Conservation (phyloP, 1,140 invertebrate genomes). For the Dreissena rostriformis region DNA sequence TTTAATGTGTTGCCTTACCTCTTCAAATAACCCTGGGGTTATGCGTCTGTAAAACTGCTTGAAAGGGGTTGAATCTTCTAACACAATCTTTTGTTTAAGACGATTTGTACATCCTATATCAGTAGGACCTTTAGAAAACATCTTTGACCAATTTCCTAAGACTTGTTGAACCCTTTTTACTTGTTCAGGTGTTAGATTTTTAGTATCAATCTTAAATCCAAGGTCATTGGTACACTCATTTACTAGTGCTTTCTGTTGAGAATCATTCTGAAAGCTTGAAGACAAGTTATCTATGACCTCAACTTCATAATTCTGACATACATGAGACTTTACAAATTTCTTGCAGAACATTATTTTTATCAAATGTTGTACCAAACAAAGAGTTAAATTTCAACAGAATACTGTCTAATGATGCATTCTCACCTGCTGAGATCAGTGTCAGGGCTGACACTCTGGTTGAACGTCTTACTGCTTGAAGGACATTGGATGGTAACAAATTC, state of each 20-base stretch:
- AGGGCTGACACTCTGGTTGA: too few species aligned
- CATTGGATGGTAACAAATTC: too few species aligned
- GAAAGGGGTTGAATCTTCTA: constrained; percentile 29
- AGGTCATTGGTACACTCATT: constrained; percentile 12
- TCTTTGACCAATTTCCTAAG: constrained; percentile 30
- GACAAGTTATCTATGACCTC: constrained; percentile 15
- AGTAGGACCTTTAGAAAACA: constrained; percentile 27
- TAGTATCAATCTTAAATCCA: constrained; percentile 34
- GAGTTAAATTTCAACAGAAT: too few species aligned
- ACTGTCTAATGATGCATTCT: too few species aligned
- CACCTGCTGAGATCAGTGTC: too few species aligned
- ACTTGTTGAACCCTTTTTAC: constrained; percentile 11
- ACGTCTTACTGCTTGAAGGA: too few species aligned
- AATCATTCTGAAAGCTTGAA: not conserved
- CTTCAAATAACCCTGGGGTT: constrained; percentile 38
- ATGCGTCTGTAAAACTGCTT: constrained; percentile 32
- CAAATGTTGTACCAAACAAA: too few species aligned
- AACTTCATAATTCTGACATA: constrained; percentile 35
- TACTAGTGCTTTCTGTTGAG: not conserved
- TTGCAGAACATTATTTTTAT: not conserved
- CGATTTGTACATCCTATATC: constrained; percentile 23
- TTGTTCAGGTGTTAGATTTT: constrained; percentile 30
- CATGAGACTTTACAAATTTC: constrained; percentile 9
- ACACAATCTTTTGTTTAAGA: constrained; percentile 33
- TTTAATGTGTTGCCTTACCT: constrained; percentile 20